Percentiles rank a stretch among this genome's conserved stretches.
These are phyloP conservation scores for Carcinoscorpius rotundicauda DNA, from an alignment of 1,140 invertebrate genomes.

Conservation along the genomic window DNA sequence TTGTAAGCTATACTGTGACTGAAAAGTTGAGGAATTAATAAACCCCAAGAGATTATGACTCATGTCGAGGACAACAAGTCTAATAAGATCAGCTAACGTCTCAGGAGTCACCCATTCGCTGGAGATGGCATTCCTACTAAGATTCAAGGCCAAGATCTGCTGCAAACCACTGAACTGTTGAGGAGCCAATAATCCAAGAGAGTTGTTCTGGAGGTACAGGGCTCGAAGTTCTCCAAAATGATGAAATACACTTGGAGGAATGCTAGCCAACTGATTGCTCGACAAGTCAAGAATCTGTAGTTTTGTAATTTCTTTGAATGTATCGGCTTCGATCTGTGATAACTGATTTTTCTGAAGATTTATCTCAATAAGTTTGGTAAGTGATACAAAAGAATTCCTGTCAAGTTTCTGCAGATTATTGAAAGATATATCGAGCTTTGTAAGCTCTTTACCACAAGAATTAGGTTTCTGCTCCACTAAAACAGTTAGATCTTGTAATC, in stretches of 20 bases:
- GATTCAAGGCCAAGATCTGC: constrained; percentile 67
- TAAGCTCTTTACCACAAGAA: constrained; percentile 35
- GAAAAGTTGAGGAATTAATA: constrained; percentile 66
- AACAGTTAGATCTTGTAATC: constrained; percentile 38
- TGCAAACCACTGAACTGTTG: constrained; percentile 64
- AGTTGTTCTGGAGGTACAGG: constrained; percentile 76
- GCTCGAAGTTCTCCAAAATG: constrained; percentile 57
- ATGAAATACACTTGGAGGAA: constrained; percentile 60
- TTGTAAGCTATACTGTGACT: constrained; percentile 24
- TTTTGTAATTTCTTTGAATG: constrained; percentile 56
- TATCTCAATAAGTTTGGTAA: constrained; percentile 37
- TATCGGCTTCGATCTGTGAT: constrained; percentile 59
- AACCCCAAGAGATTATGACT: constrained; percentile 68
- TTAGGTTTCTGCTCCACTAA: constrained; percentile 35
- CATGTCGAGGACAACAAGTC: constrained; percentile 69
- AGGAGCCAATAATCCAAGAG: constrained; percentile 55
- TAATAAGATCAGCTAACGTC: constrained; percentile 72
- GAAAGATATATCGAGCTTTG: constrained; percentile 58
- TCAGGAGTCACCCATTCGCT: constrained; percentile 62
- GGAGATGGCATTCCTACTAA: constrained; percentile 71
- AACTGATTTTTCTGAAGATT: constrained; percentile 70
- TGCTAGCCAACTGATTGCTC: constrained; percentile 57
- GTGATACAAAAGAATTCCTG: constrained; percentile 15
- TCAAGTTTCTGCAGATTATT: constrained; percentile 49
- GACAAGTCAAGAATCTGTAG: constrained; percentile 69